phyloP scores from a whole-genome alignment of 1,140 invertebrate genomes.

The Drosophila lini region DNA sequence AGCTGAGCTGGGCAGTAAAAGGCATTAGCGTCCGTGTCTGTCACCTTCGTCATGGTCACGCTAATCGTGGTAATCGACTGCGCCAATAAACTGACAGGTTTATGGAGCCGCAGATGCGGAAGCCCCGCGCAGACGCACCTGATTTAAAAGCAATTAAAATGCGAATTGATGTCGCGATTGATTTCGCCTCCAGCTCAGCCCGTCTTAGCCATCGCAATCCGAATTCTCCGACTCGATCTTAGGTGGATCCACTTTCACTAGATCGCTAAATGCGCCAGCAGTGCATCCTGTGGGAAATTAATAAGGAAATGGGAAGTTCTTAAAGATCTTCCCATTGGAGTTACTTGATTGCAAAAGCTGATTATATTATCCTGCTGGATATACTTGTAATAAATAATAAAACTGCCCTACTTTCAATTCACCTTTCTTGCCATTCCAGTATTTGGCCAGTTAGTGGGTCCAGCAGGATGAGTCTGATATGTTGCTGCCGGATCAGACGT shows the following conservation, averaged over 20 bases:
- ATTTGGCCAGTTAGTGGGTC: conserved; percentile 36
- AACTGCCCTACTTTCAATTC: too few species aligned
- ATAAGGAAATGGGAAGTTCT: background rate
- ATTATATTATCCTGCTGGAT: too few species aligned
- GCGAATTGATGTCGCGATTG: conserved; percentile 76
- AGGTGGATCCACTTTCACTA: conserved; percentile 11
- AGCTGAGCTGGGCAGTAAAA: conserved; percentile 63
- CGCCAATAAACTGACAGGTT: conserved; percentile 82
- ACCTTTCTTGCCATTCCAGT: background rate
- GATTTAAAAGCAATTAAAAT: conserved; percentile 83
- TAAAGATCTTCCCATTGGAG: background rate
- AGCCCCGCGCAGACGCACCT: conserved; percentile 46
- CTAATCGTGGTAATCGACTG: conserved; percentile 78
- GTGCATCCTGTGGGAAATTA: background rate
- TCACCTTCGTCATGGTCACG: conserved; percentile 83
- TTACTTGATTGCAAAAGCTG: background rate
- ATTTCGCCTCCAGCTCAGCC: conserved; percentile 33
- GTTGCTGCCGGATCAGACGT: conserved; percentile 88
- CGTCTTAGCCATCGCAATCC: background rate
- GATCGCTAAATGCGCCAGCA: too few species aligned
- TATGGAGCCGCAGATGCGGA: conserved; percentile 67
- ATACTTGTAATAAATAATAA: too few species aligned
- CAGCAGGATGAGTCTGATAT: conserved; percentile 84
- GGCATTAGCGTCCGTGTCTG: conserved; percentile 81
- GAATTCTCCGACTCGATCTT: background rate